Conservation (phyloP, 2,113 vertebrate genomes). For the Percopsis transmontana region DNA sequence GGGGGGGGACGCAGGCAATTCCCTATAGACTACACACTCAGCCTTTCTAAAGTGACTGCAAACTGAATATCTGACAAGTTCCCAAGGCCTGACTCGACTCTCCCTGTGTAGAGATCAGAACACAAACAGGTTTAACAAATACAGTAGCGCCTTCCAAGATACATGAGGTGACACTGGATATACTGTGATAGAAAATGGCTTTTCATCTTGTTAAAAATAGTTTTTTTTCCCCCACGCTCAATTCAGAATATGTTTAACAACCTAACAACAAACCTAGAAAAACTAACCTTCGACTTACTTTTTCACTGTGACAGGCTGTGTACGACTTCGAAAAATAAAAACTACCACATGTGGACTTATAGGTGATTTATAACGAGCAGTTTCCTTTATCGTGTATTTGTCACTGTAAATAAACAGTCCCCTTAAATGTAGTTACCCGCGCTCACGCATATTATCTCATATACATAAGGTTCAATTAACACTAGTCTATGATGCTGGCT, state of each 20-base stretch:
- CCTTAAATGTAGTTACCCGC: conserved; percentile 1
- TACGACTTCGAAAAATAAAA: conserved; percentile 41
- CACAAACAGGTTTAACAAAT: conserved; percentile 69
- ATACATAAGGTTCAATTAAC: conserved; percentile 30
- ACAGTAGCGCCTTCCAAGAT: conserved; percentile 53
- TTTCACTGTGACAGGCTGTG: conserved; percentile 48
- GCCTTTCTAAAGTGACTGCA: conserved; percentile 75
- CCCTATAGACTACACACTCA: conserved; percentile 70
- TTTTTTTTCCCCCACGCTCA: conserved; percentile 33
- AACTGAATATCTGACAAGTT: conserved; percentile 77
- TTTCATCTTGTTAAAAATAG: conserved; percentile 73
- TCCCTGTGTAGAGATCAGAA: conserved; percentile 53
- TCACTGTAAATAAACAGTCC: conserved; percentile 11
- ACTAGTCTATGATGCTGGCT: conserved; percentile 61
- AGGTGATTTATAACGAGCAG: conserved; percentile 14
- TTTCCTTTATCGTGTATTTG: neutral
- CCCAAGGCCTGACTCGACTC: conserved; percentile 71
- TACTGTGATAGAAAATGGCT: conserved; percentile 64
- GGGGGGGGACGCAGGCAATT: conserved; percentile 53
- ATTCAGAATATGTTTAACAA: conserved; percentile 45
- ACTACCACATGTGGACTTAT: conserved; percentile 22
- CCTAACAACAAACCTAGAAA: conserved; percentile 56
- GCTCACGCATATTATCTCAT: conserved; percentile 1
- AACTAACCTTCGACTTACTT: conserved; percentile 25
- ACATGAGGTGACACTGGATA: conserved; percentile 51